Conservation (phyloP, 2,797 vertebrate genomes). For the Scyliorhinus canicula region DNA sequence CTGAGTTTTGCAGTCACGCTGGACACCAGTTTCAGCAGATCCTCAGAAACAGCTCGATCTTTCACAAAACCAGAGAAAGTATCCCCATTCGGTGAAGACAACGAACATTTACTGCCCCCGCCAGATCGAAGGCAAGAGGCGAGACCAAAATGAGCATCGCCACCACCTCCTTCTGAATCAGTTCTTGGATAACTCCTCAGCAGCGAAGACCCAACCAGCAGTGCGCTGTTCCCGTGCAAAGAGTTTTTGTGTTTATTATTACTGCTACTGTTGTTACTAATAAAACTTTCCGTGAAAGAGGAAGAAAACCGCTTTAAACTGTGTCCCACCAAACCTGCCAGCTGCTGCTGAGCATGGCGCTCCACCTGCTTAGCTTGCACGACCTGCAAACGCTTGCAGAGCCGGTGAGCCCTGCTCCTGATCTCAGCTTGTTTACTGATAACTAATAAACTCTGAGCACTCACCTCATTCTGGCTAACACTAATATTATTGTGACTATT, state of each 20-base stretch:
- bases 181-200: constrained; percentile 17
- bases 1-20: constrained; percentile 51
- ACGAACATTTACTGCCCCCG: not conserved
- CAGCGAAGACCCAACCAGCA: not conserved
- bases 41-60: constrained; percentile 39
- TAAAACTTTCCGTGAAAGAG: constrained; percentile 25
- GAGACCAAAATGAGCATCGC: not conserved
- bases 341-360: constrained; percentile 53
- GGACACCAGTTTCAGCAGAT: constrained; percentile 49
- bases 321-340: constrained; percentile 45
- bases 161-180: not conserved
- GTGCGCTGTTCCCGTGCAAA: too few species aligned
- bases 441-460: constrained; percentile 31
- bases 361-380: constrained; percentile 56
- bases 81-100: constrained; percentile 18
- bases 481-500: not conserved
- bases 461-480: constrained; percentile 23
- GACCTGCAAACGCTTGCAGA: constrained; percentile 53
- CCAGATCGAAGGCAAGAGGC: constrained; percentile 9
- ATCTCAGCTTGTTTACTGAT: constrained; percentile 47
- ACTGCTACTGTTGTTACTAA: constrained; percentile 14
- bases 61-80: constrained; percentile 31
- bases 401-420: constrained; percentile 47
- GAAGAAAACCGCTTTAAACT: constrained; percentile 8
- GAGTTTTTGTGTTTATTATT: constrained; percentile 1